Percentiles rank a stretch among this genome's conserved stretches.
Conservation (phyloP, 2,797 vertebrate species). For the Tragopan temminckii region DNA sequence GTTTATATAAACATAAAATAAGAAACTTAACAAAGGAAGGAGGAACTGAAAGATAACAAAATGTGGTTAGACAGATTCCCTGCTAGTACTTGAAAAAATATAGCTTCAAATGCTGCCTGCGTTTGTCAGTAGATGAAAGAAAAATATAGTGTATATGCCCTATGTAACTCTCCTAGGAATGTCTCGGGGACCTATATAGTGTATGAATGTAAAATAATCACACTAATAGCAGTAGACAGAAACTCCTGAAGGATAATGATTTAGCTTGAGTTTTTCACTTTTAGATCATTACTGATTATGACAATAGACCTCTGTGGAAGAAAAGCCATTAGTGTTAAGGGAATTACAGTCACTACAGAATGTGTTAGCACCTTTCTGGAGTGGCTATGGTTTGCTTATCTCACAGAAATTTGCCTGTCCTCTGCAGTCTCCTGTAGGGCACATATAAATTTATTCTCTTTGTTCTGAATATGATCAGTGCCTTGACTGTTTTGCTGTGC, state of each 20-base stretch:
- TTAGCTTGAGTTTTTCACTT: background rate
- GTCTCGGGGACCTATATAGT: background rate
- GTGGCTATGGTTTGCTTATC: background rate
- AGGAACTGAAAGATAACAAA: background rate
- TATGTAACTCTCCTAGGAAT: background rate
- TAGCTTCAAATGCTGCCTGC: background rate
- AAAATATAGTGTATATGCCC: no score
- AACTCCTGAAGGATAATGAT: background rate
- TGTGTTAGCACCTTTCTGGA: background rate
- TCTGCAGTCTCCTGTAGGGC: background rate
- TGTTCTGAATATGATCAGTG: background rate
- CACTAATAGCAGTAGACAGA: background rate
- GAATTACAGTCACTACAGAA: background rate
- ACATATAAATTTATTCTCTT: background rate
- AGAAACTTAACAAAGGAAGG: background rate
- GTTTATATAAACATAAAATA: background rate
- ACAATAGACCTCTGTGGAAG: fast-evolving
- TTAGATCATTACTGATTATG: background rate
- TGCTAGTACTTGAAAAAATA: background rate
- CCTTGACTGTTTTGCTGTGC: fast-evolving
- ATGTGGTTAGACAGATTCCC: background rate
- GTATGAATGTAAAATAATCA: background rate
- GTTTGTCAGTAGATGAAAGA: background rate
- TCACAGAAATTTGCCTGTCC: background rate
- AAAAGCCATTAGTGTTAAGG: background rate